Conservation (phyloP, 2,888 invertebrate genomes). For the Octonoba sinensis region DNA sequence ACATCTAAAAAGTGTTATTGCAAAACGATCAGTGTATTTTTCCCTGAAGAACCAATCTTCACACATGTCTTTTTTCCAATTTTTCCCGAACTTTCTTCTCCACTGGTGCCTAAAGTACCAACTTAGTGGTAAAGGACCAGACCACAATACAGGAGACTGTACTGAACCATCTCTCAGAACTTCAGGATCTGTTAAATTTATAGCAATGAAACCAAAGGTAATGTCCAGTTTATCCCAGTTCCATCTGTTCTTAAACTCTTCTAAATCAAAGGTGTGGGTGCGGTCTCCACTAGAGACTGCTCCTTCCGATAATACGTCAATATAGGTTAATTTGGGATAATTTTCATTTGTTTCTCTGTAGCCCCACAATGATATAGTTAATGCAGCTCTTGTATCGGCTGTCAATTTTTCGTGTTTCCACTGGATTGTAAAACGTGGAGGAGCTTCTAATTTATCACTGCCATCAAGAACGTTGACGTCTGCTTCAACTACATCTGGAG, state of each 20-base stretch:
- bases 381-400: slow-evolving; percentile 81
- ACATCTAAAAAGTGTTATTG: slow-evolving; percentile 74
- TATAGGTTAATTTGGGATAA: slow-evolving; percentile 83
- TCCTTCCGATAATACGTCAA: slow-evolving; percentile 73
- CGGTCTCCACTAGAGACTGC: slow-evolving; percentile 35
- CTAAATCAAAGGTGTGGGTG: slow-evolving; percentile 71
- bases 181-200: slow-evolving; percentile 85
- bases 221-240: slow-evolving; percentile 81
- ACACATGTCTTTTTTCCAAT: slow-evolving; percentile 87
- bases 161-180: slow-evolving; percentile 75
- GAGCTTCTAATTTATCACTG: slow-evolving; percentile 80
- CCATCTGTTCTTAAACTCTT: slow-evolving; percentile 78
- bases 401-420: slow-evolving; percentile 91
- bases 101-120: slow-evolving; percentile 95
- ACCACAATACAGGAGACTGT: slow-evolving; percentile 87
- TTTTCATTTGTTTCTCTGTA: slow-evolving; percentile 85
- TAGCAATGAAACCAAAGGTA: slow-evolving; percentile 88
- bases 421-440: slow-evolving; percentile 81
- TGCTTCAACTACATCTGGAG: slow-evolving; percentile 87
- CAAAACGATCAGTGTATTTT: slow-evolving; percentile 83
- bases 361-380: slow-evolving; percentile 89
- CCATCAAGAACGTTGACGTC: slow-evolving; percentile 83
- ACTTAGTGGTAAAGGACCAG: slow-evolving; percentile 88
- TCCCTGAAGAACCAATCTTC: slow-evolving; percentile 91
- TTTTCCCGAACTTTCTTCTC: slow-evolving; percentile 80